These are phyloP conservation scores for Vulpes lagopus DNA, from an alignment of 2,113 vertebrate genomes.

Conservation along the genomic window DNA sequence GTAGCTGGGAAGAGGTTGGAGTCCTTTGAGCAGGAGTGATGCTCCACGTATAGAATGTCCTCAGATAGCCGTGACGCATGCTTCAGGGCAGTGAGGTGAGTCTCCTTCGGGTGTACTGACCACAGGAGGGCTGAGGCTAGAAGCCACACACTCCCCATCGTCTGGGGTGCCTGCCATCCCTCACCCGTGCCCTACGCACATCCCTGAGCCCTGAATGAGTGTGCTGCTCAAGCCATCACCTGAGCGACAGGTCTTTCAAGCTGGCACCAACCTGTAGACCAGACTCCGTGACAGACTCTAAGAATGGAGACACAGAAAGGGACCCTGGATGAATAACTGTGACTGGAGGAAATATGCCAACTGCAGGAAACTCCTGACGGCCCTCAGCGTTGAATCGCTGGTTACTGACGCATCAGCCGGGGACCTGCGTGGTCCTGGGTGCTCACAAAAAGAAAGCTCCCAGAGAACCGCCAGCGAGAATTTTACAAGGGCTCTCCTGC, in stretches of 20 bases:
- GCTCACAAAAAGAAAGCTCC: not conserved
- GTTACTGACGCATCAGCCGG: not conserved
- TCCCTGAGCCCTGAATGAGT: constrained; percentile 3
- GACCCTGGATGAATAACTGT: not conserved
- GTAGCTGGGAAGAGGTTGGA: not conserved
- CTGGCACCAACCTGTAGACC: constrained; percentile 41
- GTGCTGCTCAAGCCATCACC: not conserved
- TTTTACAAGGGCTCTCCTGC: not conserved
- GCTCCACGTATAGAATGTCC: not conserved
- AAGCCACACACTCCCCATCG: not conserved
- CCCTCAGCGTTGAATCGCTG: not conserved
- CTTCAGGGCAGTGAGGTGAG: accelerated
- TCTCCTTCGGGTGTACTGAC: not conserved
- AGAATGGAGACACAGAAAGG: constrained; percentile 68
- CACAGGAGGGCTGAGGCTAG: not conserved
- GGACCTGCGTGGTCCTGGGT: not conserved
- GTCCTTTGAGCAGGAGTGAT: not conserved
- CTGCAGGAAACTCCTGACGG: not conserved
- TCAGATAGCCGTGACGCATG: not conserved
- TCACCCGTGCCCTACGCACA: constrained; percentile 19
- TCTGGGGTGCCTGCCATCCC: not conserved
- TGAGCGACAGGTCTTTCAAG: constrained; percentile 71
- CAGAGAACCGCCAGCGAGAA: not conserved
- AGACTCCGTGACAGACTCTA: constrained; percentile 59
- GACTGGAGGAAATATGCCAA: not conserved